Base-by-base conservation (phyloP, 2,113 vertebrate species). In the Corythornis madagascariensis region DNA sequence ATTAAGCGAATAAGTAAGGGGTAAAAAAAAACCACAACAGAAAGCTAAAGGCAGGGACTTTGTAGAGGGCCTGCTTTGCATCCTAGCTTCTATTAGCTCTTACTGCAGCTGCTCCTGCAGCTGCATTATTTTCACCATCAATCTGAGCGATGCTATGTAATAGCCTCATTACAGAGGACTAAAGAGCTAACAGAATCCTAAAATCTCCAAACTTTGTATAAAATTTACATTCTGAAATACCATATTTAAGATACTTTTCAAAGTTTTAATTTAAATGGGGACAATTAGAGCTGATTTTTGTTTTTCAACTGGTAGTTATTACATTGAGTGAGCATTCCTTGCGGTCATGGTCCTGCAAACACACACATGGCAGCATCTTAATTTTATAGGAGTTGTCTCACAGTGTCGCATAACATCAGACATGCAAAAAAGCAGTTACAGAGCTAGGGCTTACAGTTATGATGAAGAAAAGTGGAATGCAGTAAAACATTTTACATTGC, bases 231-330 rank as follows among this genome's bases (percentile, higher is more conserved):
- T 80, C 76, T 25, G 87, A 92, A 96, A 96, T 91, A 92, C 93
- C 93, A 74, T 92, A 86, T 92, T 95, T 94, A 96, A 94, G 72
- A 89, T 64, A 93, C 93, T 94, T 95, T 87, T 93, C 91, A 83
- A 57, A 86, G 92, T 93, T 81, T 45, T 75, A 88, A 67, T 91
- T 77, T 88, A 89, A 95, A 95, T 93, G 79, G 84, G 85, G 60
- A 88, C 95, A 95, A 95, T 94, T 95, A 89, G 87, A 61, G 82
- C 91, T 93, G 95, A 95, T 95, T 92, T 88, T 92, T 94, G 91
- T 95, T 95, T 89, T 90, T 80, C 93, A 93, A 95, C 93, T 57
- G 83, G 85, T 92, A 83, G 91, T 96, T 96, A 95, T 50, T 91
- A 2, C 40, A 94, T 96, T 92, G 95, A 93, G 92, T 65, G 3